These are phyloP conservation scores for Macrosteles quadrilineatus DNA, from an alignment of 1,140 invertebrate genomes.

Conservation along the genomic window DNA sequence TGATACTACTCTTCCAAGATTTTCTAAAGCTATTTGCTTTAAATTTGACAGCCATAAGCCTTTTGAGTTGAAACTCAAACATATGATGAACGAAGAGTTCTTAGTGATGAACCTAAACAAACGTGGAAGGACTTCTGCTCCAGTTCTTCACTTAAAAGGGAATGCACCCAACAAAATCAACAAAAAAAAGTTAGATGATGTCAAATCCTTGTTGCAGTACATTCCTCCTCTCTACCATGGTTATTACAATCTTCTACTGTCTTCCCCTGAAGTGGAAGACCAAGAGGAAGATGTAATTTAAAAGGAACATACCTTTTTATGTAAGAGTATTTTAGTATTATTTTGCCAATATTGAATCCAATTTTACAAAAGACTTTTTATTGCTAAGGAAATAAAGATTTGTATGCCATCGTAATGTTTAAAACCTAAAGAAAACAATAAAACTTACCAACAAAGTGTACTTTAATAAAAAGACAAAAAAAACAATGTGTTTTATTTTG, in stretches of 20 bases:
- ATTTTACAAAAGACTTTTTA: too few species aligned
- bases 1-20: not conserved
- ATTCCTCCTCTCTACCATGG: not conserved
- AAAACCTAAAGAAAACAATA: too few species aligned
- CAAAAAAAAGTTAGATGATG: conserved; percentile 4
- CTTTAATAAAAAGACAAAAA: too few species aligned
- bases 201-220: not conserved
- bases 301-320: not conserved
- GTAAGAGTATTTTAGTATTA: not conserved
- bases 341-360: not conserved
- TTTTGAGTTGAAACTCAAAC: conserved; percentile 1
- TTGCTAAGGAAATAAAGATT: too few species aligned
- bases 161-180: conserved; percentile 9
- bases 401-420: too few species aligned
- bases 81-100: not conserved
- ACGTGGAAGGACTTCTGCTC: not conserved
- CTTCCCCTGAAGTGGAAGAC: not conserved
- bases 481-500: not conserved
- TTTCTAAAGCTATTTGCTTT: conserved; percentile 6
- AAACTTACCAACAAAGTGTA: too few species aligned
- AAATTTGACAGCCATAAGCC: not conserved
- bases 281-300: not conserved
- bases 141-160: not conserved
- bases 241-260: not conserved
- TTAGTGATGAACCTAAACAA: not conserved